These are phyloP conservation scores for Trogon surrucura DNA, from an alignment of 2,113 vertebrate genomes.

Conservation along the genomic window DNA sequence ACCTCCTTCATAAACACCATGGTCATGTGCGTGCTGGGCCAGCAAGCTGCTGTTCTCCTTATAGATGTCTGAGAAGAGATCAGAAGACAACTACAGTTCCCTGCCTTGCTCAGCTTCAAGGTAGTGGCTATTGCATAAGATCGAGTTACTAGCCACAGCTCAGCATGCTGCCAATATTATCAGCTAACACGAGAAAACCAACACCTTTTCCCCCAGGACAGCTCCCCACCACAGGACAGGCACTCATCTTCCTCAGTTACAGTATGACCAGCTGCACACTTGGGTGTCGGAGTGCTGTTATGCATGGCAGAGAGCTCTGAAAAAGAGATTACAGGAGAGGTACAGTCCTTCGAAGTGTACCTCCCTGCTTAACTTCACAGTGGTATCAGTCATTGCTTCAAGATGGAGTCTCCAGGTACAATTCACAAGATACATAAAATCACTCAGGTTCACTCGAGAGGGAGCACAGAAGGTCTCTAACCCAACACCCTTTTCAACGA, in stretches of 20 bases:
- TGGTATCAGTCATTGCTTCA: not conserved
- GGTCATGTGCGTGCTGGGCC: not conserved
- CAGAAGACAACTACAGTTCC: not conserved
- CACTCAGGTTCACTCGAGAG: not conserved
- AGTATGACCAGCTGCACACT: not conserved
- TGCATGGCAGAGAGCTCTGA: not conserved
- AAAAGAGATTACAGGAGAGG: not conserved
- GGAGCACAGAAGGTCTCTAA: not conserved
- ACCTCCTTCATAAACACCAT: not conserved
- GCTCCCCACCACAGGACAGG: not conserved
- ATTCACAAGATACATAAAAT: not conserved
- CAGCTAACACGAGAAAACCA: not conserved
- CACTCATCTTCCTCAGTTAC: not conserved
- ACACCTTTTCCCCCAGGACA: not conserved
- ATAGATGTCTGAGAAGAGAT: not conserved
- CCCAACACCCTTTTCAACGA: not conserved
- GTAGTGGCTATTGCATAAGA: not conserved
- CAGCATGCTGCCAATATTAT: not conserved
- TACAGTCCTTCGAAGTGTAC: not conserved
- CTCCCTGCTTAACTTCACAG: not conserved
- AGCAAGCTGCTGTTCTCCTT: not conserved
- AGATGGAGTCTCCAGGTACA: not conserved
- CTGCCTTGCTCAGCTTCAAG: not conserved
- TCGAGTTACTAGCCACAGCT: not conserved
- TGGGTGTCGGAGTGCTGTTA: not conserved